Conservation (phyloP, 1,140 invertebrate genomes). For the Anthonomus grandis region DNA sequence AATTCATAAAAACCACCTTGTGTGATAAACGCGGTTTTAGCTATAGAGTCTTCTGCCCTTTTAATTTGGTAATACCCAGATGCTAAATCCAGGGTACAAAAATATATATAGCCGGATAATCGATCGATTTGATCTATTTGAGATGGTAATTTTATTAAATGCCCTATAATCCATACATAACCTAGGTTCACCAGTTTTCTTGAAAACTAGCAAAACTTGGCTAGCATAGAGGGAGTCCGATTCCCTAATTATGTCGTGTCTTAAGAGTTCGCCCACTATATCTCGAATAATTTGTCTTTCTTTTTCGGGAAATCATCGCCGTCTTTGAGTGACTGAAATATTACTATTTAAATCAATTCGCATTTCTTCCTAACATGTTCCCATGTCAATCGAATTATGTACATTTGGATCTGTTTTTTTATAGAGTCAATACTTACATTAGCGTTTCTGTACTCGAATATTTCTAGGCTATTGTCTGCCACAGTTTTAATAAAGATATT, state of each 20-base stretch:
- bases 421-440: not conserved
- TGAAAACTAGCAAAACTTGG: not conserved
- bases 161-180: not conserved
- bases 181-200: slow-evolving; percentile 1
- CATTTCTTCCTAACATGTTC: slow-evolving; percentile 1
- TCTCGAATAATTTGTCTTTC: not conserved
- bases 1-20: slow-evolving; percentile 35
- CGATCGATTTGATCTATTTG: slow-evolving; percentile 42
- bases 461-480: not conserved
- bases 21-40: slow-evolving; percentile 32
- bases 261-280: slow-evolving; percentile 4
- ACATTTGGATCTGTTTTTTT: not conserved
- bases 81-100: slow-evolving; percentile 36
- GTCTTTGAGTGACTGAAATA: not conserved
- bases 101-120: slow-evolving; percentile 36
- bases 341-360: not conserved
- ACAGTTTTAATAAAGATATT: not conserved
- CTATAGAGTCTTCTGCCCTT: slow-evolving; percentile 32
- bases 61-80: slow-evolving; percentile 40
- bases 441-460: not conserved
- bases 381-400: not conserved
- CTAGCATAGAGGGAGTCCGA: slow-evolving; percentile 19
- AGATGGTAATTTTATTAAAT: not conserved
- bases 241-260: slow-evolving; percentile 4
- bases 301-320: not conserved